Conservation (phyloP, 1,140 invertebrate genomes). For the Caerostris darwini region DNA sequence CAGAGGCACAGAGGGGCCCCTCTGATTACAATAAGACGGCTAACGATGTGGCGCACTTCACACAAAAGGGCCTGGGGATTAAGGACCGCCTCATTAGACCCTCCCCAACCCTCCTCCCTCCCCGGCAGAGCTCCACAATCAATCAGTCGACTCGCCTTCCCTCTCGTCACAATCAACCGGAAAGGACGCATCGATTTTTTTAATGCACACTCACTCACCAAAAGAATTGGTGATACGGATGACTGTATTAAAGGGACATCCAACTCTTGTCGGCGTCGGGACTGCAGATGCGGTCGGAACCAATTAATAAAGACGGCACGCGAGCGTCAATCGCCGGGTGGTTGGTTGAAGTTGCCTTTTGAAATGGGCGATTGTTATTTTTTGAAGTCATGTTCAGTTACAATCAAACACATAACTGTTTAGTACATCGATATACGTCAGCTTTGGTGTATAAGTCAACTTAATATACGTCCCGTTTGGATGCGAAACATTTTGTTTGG, state of each 20-base stretch:
- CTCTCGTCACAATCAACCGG: slow-evolving; percentile 61
- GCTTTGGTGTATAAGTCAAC: too few relatives aligned
- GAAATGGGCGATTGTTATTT: too few relatives aligned
- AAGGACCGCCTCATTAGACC: slow-evolving; percentile 70
- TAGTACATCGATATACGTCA: too few relatives aligned
- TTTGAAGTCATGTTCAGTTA: too few relatives aligned
- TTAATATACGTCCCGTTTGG: too few relatives aligned
- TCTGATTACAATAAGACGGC: slow-evolving; percentile 74
- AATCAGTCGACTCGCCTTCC: slow-evolving; percentile 43
- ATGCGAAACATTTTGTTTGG: too few relatives aligned
- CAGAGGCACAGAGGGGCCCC: slow-evolving; percentile 54
- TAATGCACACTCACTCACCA: background rate
- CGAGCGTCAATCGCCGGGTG: too few relatives aligned
- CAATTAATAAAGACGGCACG: background rate
- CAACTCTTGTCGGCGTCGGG: background rate
- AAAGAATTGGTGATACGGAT: slow-evolving; percentile 22
- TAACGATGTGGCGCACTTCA: slow-evolving; percentile 76
- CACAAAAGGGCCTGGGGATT: slow-evolving; percentile 69
- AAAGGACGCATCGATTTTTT: slow-evolving; percentile 59
- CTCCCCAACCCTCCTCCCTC: background rate
- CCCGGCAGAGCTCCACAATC: slow-evolving; percentile 55
- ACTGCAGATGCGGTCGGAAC: background rate
- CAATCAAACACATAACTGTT: too few relatives aligned
- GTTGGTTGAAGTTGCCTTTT: too few relatives aligned
- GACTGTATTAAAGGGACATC: slow-evolving; percentile 46